Evolutionary conservation across 2,888 invertebrate species (phyloP).

Genomic region (Gastracanthus pulcherrimus): DNA sequence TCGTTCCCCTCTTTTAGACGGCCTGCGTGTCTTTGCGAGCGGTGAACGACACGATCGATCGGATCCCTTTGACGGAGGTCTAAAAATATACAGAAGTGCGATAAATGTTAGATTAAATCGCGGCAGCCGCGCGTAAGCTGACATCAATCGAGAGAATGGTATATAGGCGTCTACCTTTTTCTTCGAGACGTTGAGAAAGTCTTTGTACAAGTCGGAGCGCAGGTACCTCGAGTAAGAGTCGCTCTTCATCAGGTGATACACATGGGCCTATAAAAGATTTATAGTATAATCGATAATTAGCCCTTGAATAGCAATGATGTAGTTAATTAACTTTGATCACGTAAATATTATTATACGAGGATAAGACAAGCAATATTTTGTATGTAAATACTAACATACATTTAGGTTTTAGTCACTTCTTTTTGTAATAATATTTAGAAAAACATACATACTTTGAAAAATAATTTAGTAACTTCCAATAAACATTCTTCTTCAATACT

Average conservation of each 20-base stretch:
- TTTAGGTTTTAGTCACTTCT: too few relatives aligned
- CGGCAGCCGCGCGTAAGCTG: neutral
- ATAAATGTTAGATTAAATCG: constrained; percentile 54
- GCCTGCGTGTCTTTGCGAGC: constrained; percentile 83
- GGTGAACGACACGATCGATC: constrained; percentile 90
- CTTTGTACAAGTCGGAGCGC: constrained; percentile 99
- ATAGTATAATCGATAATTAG: neutral
- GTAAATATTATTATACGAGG: too few relatives aligned
- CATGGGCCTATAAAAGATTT: constrained; percentile 88
- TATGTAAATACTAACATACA: too few relatives aligned
- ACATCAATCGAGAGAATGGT: constrained; percentile 42
- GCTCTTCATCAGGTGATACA: constrained; percentile 99
- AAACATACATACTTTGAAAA: too few relatives aligned
- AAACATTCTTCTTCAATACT: too few relatives aligned
- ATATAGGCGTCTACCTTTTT: constrained; percentile 89
- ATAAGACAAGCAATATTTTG: constrained; percentile 5
- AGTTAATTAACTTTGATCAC: too few relatives aligned
- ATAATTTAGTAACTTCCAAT: too few relatives aligned
- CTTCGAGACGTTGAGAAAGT: constrained; percentile 95
- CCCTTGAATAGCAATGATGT: neutral
- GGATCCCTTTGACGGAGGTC: constrained; percentile 92
- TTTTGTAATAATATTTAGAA: too few relatives aligned
- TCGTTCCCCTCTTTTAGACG: constrained; percentile 67
- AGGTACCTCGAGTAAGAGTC: constrained; percentile 99
- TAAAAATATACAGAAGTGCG: constrained; percentile 77